phyloP scores from a whole-genome alignment of 2,888 invertebrate species.

The Notodonta dromedarius region DNA sequence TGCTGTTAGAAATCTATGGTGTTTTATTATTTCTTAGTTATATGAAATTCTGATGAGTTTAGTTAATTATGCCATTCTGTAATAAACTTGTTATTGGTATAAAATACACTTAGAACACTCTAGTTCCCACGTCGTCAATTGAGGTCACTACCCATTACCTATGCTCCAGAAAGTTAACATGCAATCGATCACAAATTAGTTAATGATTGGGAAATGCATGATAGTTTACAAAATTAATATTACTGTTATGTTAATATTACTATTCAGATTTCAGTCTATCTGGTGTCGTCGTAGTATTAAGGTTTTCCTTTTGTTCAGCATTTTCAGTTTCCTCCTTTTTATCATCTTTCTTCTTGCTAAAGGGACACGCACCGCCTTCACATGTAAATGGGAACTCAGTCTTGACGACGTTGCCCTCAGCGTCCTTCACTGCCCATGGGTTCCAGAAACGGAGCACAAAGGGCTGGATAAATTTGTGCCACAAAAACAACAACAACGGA shows the following conservation, averaged over 20 bases:
- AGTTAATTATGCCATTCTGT: no score
- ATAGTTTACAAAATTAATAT: background rate
- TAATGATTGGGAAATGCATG: background rate
- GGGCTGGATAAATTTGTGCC: slow-evolving; percentile 94
- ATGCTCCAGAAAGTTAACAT: no score
- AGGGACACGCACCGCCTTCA: slow-evolving; percentile 83
- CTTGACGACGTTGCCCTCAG: slow-evolving; percentile 82
- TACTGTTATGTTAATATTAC: slow-evolving; percentile 2
- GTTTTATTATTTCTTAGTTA: no score
- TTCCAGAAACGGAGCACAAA: slow-evolving; percentile 92
- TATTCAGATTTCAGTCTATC: slow-evolving; percentile 55
- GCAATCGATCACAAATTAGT: no score
- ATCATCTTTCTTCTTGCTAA: slow-evolving; percentile 50
- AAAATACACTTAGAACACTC: no score
- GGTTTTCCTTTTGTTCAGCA: slow-evolving; percentile 27
- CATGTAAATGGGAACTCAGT: slow-evolving; percentile 86
- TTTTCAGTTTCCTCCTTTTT: slow-evolving; percentile 40
- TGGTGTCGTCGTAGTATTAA: slow-evolving; percentile 18
- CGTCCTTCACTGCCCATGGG: slow-evolving; percentile 88
- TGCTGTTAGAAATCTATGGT: no score
- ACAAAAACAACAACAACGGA: slow-evolving; percentile 91
- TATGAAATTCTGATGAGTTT: no score
- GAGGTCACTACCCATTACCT: no score
- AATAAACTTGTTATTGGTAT: no score
- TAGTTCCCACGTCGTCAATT: no score